Evolutionary conservation across 1,140 invertebrate species (phyloP).

Genomic region (Drosophila pallidifrons): DNA sequence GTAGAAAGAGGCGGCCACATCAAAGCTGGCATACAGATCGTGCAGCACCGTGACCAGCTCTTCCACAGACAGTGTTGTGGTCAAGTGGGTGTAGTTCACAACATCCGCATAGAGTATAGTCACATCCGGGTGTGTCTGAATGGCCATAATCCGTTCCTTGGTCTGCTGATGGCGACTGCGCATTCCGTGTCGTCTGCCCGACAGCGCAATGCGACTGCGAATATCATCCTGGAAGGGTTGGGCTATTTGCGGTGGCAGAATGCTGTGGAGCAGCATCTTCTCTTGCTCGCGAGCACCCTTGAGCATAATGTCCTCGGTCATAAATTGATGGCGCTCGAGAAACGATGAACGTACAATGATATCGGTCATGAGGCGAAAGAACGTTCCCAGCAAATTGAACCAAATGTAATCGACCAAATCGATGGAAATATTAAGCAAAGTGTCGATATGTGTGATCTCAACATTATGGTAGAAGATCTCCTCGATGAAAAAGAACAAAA

Average conservation of each 20-base stretch:
- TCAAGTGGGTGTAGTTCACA: slow-evolving; percentile 97
- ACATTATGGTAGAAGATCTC: background rate
- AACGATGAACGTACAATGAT: slow-evolving; percentile 94
- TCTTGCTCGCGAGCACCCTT: slow-evolving; percentile 93
- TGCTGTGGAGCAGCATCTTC: slow-evolving; percentile 93
- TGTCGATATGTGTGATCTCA: background rate
- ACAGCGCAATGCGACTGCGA: slow-evolving; percentile 87
- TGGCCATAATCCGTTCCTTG: slow-evolving; percentile 90
- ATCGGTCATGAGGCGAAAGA: slow-evolving; percentile 94
- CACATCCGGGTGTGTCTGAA: slow-evolving; percentile 94
- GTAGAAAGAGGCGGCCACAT: slow-evolving; percentile 92
- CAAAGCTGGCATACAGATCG: slow-evolving; percentile 97
- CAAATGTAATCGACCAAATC: slow-evolving; percentile 91
- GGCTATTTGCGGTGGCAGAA: slow-evolving; percentile 94
- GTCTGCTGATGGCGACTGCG: slow-evolving; percentile 34
- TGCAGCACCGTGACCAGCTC: slow-evolving; percentile 95
- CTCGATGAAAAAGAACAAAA: slow-evolving; percentile 87
- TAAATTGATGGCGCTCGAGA: slow-evolving; percentile 92
- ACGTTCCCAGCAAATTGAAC: slow-evolving; percentile 92
- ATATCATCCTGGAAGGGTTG: slow-evolving; percentile 91
- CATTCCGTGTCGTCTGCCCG: background rate
- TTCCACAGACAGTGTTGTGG: slow-evolving; percentile 91
- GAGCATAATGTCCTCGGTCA: slow-evolving; percentile 92
- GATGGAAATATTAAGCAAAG: slow-evolving; percentile 80
- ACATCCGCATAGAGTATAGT: slow-evolving; percentile 98